Evolutionary conservation across 2,113 vertebrate species (phyloP).

Genomic region (Mirounga angustirostris): DNA sequence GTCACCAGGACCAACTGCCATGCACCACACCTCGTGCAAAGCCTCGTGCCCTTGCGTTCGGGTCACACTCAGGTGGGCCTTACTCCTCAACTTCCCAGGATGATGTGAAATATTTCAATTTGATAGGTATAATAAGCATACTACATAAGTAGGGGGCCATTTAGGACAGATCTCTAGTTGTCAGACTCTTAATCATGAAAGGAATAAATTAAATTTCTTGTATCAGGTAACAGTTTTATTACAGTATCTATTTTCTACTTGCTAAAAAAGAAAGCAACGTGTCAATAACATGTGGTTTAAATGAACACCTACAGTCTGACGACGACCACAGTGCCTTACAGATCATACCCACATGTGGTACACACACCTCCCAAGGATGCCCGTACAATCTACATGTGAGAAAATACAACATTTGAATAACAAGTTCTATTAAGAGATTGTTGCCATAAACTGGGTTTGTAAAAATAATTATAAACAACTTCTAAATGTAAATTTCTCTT

Average conservation of each 20-base stretch:
- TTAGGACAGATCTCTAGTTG: background rate
- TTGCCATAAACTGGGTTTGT: constrained; percentile 91
- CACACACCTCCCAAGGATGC: constrained; percentile 88
- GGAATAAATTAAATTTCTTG: background rate
- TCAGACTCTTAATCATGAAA: background rate
- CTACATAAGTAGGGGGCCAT: background rate
- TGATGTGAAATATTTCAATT: background rate
- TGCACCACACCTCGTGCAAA: constrained; percentile 89
- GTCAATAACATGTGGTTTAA: constrained; percentile 86
- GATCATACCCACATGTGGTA: constrained; percentile 88
- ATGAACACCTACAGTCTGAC: constrained; percentile 90
- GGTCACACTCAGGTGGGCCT: constrained; percentile 88
- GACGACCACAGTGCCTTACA: constrained; percentile 88
- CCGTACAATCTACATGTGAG: constrained; percentile 84
- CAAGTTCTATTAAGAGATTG: constrained; percentile 88
- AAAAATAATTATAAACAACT: constrained; percentile 93
- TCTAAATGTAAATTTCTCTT: constrained; percentile 92
- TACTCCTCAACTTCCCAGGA: background rate
- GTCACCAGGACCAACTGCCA: constrained; percentile 92
- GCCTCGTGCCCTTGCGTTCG: constrained; percentile 89
- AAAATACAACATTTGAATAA: constrained; percentile 85
- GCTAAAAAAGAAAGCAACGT: constrained; percentile 87
- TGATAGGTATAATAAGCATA: background rate
- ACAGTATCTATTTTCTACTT: constrained; percentile 83
- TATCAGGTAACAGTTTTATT: constrained; percentile 86